These are phyloP conservation scores for Stenurella melanura DNA, from an alignment of 2,888 invertebrate species.

Conservation along the genomic window DNA sequence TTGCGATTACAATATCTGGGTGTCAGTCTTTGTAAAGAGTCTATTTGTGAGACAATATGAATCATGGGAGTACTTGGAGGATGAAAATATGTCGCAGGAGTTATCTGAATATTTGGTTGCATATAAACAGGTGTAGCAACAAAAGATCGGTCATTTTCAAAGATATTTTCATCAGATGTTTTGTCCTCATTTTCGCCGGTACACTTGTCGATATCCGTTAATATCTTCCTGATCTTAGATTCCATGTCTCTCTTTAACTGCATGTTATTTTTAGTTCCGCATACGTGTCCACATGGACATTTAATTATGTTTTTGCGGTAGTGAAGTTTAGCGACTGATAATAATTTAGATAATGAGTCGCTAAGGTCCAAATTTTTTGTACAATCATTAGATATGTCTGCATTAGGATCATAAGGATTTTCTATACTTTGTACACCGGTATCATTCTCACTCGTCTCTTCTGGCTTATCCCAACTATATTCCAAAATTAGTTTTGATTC, in stretches of 20 bases:
- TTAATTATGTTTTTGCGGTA: conserved; percentile 71
- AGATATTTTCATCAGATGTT: conserved; percentile 46
- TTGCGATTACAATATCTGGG: conserved; percentile 71
- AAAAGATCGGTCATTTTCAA: conserved; percentile 47
- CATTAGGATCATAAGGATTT: conserved; percentile 39
- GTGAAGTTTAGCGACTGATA: conserved; percentile 75
- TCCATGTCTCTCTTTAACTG: conserved; percentile 56
- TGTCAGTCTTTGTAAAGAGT: conserved; percentile 68
- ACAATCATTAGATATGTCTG: conserved; percentile 24
- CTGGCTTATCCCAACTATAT: conserved; percentile 83
- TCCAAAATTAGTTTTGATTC: conserved; percentile 85
- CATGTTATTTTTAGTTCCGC: conserved; percentile 64
- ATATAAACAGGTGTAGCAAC: conserved; percentile 47
- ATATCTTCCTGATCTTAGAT: conserved; percentile 53
- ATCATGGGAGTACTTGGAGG: conserved; percentile 37
- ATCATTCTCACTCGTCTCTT: conserved; percentile 43
- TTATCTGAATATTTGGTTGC: conserved; percentile 48
- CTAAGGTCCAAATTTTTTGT: conserved; percentile 55
- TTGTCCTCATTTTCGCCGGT: conserved; percentile 50
- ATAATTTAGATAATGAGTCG: conserved; percentile 75
- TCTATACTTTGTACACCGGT: conserved; percentile 53
- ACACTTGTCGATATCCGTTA: conserved; percentile 52
- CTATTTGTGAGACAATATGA: conserved; percentile 55
- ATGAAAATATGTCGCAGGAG: conserved; percentile 43
- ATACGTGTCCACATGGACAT: conserved; percentile 78